Evolutionary conservation across 1,140 invertebrate genomes (phyloP), one percentile per base, ranked within the genome.

Genomic region (Lepidurus apus): DNA sequence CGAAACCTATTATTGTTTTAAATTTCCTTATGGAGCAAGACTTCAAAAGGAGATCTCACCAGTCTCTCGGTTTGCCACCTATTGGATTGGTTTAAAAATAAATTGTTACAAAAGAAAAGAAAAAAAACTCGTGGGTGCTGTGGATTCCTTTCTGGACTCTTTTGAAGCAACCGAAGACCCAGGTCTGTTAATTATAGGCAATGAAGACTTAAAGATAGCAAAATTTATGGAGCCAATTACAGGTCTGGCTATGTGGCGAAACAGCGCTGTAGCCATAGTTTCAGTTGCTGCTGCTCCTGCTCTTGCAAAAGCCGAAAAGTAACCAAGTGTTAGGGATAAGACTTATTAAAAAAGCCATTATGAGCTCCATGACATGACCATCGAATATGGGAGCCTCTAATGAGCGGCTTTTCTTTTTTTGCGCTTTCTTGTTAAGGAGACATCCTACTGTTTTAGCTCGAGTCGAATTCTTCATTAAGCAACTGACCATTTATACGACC

Each of bases 311-410:
- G 13, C 53, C 53, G 17, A 13, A 65, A 65, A 65, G 17, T 65
- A n/a, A 13, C 21, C 13, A 65, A 13, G 17, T 65, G 53, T 65
- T 65, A 17, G 53, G 53, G 0, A n/a, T 65, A 34, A 21, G 53
- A 65, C 53, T 65, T 65, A 65, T 65, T 65, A 65, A 65, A 65
- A 65, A 65, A 65, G 53, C 53, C 53, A 65, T 65, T 65, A 65
- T 65, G 53, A 21, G 53, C 53, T 65, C 53, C 53, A 65, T 65
- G 53, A 65, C 53, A 65, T 65, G 53, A n/a, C 53, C 53, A 65
- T 65, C 53, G 53, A 65, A 65, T 21, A 65, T 65, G 53, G 53
- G 53, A 17, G 7, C 53, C 53, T 65, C 21, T 65, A 65, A 65
- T 65, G 53, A 65, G 53, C 53, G 53, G 53, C 53, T 65, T 65